A percentile compares a stretch with the other conserved stretches of the same genome.
phyloP scores from a whole-genome alignment of 2,888 invertebrate species.

The Peribatodes rhomboidaria region DNA sequence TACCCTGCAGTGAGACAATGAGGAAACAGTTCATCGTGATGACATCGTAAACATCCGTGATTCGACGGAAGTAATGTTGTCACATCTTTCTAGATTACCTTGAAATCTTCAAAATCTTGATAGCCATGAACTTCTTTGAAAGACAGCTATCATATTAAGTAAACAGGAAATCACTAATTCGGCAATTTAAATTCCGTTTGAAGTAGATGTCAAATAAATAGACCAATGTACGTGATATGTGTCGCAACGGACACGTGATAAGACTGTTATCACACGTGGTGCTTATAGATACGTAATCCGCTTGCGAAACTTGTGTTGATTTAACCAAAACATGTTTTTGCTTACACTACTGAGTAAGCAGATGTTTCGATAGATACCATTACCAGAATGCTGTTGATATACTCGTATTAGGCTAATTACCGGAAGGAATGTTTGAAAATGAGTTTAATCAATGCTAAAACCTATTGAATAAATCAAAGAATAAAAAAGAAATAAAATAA shows the following conservation, averaged over 20 bases:
- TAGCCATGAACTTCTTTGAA: background rate
- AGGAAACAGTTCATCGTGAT: no score
- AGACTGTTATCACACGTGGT: conserved; percentile 37
- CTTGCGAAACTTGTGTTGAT: conserved; percentile 54
- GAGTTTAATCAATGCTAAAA: background rate
- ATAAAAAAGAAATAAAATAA: no score
- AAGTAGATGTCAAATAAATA: conserved; percentile 10
- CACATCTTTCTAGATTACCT: background rate
- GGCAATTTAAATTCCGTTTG: background rate
- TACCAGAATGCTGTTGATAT: conserved; percentile 41
- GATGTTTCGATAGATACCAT: conserved; percentile 53
- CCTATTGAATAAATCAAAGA: background rate
- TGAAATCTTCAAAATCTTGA: conserved; percentile 3
- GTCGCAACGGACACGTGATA: conserved; percentile 31
- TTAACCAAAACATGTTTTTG: conserved; percentile 30
- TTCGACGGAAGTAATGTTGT: no score
- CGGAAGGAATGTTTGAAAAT: background rate
- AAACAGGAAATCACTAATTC: conserved; percentile 12
- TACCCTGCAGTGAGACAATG: no score
- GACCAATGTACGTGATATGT: conserved; percentile 29
- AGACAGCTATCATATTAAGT: no score
- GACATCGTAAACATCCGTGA: no score
- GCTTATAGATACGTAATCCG: conserved; percentile 51
- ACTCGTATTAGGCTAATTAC: background rate
- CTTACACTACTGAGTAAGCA: conserved; percentile 49